Percentiles rank a stretch among this genome's conserved stretches.
phyloP scores from a whole-genome alignment of 92 coral and sea anemone genomes.

The Anthopleura xanthogrammica region DNA sequence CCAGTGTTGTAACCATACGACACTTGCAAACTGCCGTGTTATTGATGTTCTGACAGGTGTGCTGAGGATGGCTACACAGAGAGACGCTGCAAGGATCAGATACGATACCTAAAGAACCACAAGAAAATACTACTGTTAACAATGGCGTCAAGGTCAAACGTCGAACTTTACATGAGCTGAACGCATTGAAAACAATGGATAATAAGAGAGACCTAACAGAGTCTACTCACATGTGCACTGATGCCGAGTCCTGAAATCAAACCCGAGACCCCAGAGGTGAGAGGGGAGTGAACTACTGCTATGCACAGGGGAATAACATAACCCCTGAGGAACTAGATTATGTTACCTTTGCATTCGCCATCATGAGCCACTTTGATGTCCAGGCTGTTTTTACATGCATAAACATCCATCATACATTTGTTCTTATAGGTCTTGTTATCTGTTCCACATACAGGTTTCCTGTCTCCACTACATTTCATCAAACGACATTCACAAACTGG shows the following conservation, averaged over 20 bases:
- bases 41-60: conserved; percentile 47
- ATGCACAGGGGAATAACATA: background rate
- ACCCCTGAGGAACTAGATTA: background rate
- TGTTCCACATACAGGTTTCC: conserved; percentile 62
- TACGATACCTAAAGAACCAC: background rate
- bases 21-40: conserved; percentile 64
- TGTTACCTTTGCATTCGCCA: conserved; percentile 51
- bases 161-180: no score
- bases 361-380: conserved; percentile 36
- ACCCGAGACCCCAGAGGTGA: background rate
- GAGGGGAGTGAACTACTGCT: background rate
- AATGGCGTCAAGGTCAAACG: background rate
- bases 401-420: conserved; percentile 43
- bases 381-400: conserved; percentile 44
- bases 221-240: no score
- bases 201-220: no score
- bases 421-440: conserved; percentile 52
- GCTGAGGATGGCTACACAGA: conserved; percentile 69
- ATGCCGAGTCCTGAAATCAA: no score
- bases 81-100: conserved; percentile 64
- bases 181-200: no score
- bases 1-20: conserved; percentile 28
- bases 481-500: conserved; percentile 51
- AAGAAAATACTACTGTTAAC: background rate
- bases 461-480: conserved; percentile 15